Evolutionary conservation across 2,888 invertebrate species (phyloP), one percentile per base, ranked within the genome.

Genomic region (Thumatha senex): DNA sequence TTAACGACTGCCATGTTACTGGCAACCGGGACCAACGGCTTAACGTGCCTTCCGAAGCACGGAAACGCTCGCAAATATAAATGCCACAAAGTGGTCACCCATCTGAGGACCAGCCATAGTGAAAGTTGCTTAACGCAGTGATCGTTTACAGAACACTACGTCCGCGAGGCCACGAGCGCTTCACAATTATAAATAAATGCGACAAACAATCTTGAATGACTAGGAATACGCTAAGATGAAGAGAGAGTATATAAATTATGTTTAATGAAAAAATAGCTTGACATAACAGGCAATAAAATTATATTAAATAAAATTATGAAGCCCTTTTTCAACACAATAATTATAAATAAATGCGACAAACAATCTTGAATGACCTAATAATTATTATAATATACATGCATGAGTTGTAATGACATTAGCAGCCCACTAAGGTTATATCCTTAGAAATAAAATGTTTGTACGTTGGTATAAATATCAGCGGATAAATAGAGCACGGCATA

Each of bases 381-480:
- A 24, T 24, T 24, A 24, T 24, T 24, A 5, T 5, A 61, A 65
- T 61, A 67, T 69, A 51, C 58, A 48, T 53, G 56, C 48, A 63
- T 75, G 68, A 72, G 70, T 56, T 61, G 51, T 49, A 58, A 40
- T 49, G 70, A 67, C 70, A 77, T 74, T 70, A 64, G 11, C 31
- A 59, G 45, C 53, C 41, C 46, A 15, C 39, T n/a, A 39, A 39
- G 39, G 39, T 39, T 39, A 4, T 62, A 50, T 70, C 67, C 66
- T 58, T 29, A 63, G 67, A 59, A 72, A 53, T 62, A 65, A 58
- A 51, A 63, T 38, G 55, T 46, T n/a, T n/a, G n/a, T 56, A 50
- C 24, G 40, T 59, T 54, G 52, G 51, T 78, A 78, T 79, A 80
- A 73, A 80, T 77, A 75, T 63, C 54, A 61, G 51, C 48, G 36